Base-by-base conservation (phyloP, 2,888 invertebrate genomes). In the Leptinotarsa juncta region DNA sequence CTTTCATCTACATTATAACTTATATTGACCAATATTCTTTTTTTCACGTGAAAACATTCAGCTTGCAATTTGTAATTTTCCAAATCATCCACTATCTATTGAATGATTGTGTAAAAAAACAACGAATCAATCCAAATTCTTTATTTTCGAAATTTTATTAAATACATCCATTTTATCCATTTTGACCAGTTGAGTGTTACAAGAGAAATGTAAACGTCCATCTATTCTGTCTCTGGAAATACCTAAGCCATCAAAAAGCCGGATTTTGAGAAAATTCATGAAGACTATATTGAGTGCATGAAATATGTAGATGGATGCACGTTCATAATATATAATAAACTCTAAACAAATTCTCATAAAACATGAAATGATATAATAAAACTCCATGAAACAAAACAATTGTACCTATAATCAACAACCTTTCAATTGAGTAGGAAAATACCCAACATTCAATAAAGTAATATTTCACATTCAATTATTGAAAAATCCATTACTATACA, bases 141-240 rank as follows among this genome's bases (percentile, higher is more conserved):
- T 62, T 62, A 62, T 62, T 62, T 42, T n/a, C 5, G 32, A 62
- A 62, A 32, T 42, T 14, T 62, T 4, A 16, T n/a, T 62, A 1
- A 60, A 60, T 62, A 62, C 62, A 62, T 62, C 62, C 62, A n/a
- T n/a, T n/a, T n/a, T n/a, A n/a, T n/a, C n/a, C n/a, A 62, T 62
- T 62, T 42, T 62, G 62, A 62, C 62, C 62, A 16, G 62, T 62
- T 32, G n/a, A 62, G 16, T 32, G 16, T 42, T 7, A 62, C 18
- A 2, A 42, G 42, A 62, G 42, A 42, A 62, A 42, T 18, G n/a
- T 1, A 42, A 16, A n/a, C 18, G 42, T 62, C 62, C 62, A 62
- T 62, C 32, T 42, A 32, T 32, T 16, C 2, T 10, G 62, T 62
- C 42, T 10, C 32, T 18, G 10, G 18, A 12, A 42, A 26, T 26